phyloP scores from a whole-genome alignment of 1,140 invertebrate species.

The Drosophila repletoides region DNA sequence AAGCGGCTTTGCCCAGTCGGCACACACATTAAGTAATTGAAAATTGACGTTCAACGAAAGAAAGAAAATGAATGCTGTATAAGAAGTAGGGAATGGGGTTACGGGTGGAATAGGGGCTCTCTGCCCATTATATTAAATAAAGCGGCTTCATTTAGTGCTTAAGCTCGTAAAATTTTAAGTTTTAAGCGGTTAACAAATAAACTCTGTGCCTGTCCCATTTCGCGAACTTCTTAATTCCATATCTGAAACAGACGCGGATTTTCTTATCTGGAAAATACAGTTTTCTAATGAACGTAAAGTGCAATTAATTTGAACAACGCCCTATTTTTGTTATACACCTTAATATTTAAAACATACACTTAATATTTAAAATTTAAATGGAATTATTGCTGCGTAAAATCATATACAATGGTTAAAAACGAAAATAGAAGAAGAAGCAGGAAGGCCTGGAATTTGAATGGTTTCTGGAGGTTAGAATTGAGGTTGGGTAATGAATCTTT shows the following conservation, averaged over 20 bases:
- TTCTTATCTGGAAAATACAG: not conserved
- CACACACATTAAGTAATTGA: constrained; percentile 58
- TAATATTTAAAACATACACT: no score
- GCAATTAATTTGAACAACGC: constrained; percentile 1
- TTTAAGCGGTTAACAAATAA: constrained; percentile 14
- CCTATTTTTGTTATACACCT: not conserved
- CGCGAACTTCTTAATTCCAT: no score
- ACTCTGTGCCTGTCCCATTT: not conserved
- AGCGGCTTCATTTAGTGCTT: constrained; percentile 23
- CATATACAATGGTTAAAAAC: not conserved
- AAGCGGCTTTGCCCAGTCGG: constrained; percentile 10
- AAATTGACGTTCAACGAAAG: constrained; percentile 38
- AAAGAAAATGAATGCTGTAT: not conserved
- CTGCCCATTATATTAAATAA: constrained; percentile 19
- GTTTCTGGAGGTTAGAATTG: not conserved
- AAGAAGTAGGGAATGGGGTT: not conserved
- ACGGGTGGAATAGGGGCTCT: not conserved
- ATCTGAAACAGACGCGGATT: not conserved
- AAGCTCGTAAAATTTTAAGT: not conserved
- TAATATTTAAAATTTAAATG: constrained; percentile 37
- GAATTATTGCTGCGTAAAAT: constrained; percentile 24
- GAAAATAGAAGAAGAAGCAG: no score
- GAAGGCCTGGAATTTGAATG: no score
- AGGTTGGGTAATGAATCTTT: constrained; percentile 18
- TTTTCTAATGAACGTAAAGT: constrained; percentile 5